phyloP scores from a whole-genome alignment of 2,888 invertebrate species.

The Parnassius smintheus region DNA sequence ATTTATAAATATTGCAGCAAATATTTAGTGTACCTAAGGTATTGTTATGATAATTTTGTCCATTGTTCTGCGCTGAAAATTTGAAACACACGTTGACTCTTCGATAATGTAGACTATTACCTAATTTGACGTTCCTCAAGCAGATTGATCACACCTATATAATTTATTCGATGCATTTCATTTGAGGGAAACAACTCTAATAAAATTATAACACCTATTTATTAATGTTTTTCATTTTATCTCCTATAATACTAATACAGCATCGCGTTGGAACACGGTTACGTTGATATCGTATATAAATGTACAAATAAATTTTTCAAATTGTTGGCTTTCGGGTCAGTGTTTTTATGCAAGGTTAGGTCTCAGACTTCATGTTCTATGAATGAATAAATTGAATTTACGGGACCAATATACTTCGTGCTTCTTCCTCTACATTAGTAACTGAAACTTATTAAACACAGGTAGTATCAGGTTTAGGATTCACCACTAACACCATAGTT shows the following conservation, averaged over 20 bases:
- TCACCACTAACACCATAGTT: no score
- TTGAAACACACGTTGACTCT: slow-evolving; percentile 2
- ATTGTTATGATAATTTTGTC: neutral
- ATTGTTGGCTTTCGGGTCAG: no score
- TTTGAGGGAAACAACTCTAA: slow-evolving; percentile 44
- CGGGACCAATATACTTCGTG: no score
- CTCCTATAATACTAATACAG: neutral
- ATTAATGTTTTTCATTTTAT: slow-evolving; percentile 6
- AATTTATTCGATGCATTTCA: slow-evolving; percentile 47
- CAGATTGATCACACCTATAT: slow-evolving; percentile 53
- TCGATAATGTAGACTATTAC: neutral
- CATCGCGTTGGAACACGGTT: no score
- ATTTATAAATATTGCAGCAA: slow-evolving; percentile 18
- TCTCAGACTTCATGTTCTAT: no score
- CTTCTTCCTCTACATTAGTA: no score
- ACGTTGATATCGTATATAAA: no score
- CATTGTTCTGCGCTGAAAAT: neutral
- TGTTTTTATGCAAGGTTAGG: no score
- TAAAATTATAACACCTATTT: slow-evolving; percentile 51
- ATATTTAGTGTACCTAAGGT: neutral
- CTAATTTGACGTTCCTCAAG: slow-evolving; percentile 22
- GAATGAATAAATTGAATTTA: no score
- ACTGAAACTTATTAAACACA: no score
- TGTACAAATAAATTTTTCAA: no score
- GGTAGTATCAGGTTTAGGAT: no score